These are phyloP conservation scores for Adoxophyes honmai DNA, from an alignment of 1,140 invertebrate genomes.

Conservation along the genomic window DNA sequence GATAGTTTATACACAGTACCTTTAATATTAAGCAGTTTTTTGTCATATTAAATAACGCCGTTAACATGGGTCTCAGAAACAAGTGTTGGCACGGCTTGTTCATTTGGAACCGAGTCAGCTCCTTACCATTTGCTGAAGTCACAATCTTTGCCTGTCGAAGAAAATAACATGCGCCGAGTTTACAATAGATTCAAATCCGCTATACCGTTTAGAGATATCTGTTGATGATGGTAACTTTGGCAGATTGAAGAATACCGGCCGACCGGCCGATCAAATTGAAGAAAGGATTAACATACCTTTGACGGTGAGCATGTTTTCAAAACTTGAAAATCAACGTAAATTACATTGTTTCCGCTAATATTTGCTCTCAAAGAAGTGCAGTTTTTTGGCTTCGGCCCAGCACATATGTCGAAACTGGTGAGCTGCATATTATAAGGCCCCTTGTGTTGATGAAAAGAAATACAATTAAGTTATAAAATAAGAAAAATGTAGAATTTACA, in stretches of 20 bases:
- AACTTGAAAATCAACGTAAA: background rate
- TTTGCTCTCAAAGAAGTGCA: background rate
- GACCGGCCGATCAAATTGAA: too few relatives aligned
- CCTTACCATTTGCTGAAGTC: background rate
- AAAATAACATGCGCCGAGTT: too few relatives aligned
- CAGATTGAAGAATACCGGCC: too few relatives aligned
- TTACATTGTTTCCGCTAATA: background rate
- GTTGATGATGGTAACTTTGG: too few relatives aligned
- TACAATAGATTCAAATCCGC: too few relatives aligned
- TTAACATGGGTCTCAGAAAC: background rate
- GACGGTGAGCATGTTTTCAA: background rate
- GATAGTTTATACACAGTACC: background rate
- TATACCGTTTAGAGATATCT: too few relatives aligned
- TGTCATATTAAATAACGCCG: background rate
- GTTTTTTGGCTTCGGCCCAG: background rate
- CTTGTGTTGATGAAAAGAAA: background rate
- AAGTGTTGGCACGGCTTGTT: conserved; percentile 10
- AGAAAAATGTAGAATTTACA: too few relatives aligned
- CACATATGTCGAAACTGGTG: background rate
- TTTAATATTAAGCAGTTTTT: background rate
- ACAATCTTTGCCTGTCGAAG: background rate
- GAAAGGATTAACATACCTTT: too few relatives aligned
- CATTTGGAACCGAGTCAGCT: conserved; percentile 3
- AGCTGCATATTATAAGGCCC: background rate
- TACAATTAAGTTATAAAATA: background rate